A percentile compares a stretch with the other conserved stretches of the same genome.
Conservation (phyloP, 2,113 vertebrate species). For the Oryzias javanicus region DNA sequence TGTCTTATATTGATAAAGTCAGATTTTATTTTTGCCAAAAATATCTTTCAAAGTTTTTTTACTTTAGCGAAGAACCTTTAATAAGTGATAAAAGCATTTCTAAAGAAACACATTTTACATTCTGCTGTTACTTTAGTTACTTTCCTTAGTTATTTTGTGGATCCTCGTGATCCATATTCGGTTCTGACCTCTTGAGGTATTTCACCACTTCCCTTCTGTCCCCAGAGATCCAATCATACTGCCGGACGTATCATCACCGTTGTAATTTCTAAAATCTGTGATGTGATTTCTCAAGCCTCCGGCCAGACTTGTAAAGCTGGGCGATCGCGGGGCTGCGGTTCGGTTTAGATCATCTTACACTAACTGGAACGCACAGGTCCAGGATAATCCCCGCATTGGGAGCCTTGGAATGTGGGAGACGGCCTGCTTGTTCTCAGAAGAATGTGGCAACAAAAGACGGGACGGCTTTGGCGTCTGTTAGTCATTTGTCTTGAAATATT, state of each 20-base stretch:
- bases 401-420: conserved; percentile 43
- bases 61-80: too few relatives aligned
- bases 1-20: too few relatives aligned
- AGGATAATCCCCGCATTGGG: conserved; percentile 27
- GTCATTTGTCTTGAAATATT: conserved; percentile 5
- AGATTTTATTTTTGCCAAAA: too few relatives aligned
- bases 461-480: background rate
- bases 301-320: conserved; percentile 4
- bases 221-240: background rate
- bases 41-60: too few relatives aligned
- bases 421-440: conserved; percentile 23
- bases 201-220: background rate
- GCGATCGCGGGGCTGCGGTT: background rate
- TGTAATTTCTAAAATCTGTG: conserved; percentile 14
- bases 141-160: too few relatives aligned
- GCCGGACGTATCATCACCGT: background rate
- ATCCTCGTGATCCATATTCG: background rate
- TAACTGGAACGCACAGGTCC: conserved; percentile 2
- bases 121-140: too few relatives aligned
- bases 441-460: conserved; percentile 6
- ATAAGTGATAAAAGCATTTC: too few relatives aligned
- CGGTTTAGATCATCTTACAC: conserved; percentile 21
- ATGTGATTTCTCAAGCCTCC: background rate
- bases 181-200: background rate
- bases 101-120: too few relatives aligned